Base-by-base conservation (phyloP, 2,888 invertebrate genomes). In the Panorpa germanica region DNA sequence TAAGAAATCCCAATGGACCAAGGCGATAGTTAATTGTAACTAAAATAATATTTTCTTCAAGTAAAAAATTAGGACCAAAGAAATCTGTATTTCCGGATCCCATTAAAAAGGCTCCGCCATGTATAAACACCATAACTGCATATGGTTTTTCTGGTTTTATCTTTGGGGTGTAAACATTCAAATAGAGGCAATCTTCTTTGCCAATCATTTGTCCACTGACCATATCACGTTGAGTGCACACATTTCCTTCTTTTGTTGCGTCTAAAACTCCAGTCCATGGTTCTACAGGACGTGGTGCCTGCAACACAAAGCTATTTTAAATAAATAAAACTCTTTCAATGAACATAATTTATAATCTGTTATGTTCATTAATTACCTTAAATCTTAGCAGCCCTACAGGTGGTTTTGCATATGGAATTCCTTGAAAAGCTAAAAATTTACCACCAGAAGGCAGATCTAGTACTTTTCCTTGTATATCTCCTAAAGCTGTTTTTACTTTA, bases 351-450 rank as follows among this genome's bases (percentile, higher is more conserved):
- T n/a, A n/a, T n/a, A n/a, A n/a, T n/a, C n/a, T n/a, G n/a, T n/a
- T n/a, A n/a, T n/a, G n/a, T n/a, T n/a, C n/a, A n/a, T n/a, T n/a
- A n/a, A n/a, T n/a, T n/a, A n/a, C n/a, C n/a, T n/a, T n/a, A n/a
- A n/a, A n/a, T n/a, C n/a, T n/a, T n/a, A n/a, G n/a, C n/a, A n/a
- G n/a, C n/a, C n/a, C n/a, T n/a, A 65, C 27, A 10, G 67, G 66
- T 13, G 67, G 61, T 33, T 57, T 56, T 2, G 67, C 67, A 40
- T 63, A 67, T 0, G 66, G 66, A 26, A 67, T 57, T 3, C 65
- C 60, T 37, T 58, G 56, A 39, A 63, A 66, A 14, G 50, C 50
- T 37, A 48, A 54, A 40, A 55, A 65, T 20, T 49, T 33, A 25
- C 48, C 40, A 5, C 56, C 52, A 39, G 52, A 55, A 2, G 46